phyloP scores from a whole-genome alignment of 2,888 invertebrate species.

The Ophion slaviceki region DNA sequence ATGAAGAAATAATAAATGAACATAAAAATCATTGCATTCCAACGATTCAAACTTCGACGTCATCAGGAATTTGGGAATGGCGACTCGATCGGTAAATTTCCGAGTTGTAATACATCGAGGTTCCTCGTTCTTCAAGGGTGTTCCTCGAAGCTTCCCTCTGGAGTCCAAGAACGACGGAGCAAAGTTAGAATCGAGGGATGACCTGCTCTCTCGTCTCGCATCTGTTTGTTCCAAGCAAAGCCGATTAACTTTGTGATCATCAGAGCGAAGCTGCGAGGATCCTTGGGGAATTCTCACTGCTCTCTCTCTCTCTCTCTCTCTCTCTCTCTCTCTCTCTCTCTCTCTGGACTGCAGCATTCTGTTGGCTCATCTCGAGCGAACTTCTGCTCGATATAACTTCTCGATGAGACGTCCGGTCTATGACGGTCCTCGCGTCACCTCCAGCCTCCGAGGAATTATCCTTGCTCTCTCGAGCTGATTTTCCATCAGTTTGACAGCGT shows the following conservation, averaged over 20 bases:
- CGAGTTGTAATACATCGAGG: constrained; percentile 1
- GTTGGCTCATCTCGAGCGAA: constrained; percentile 14
- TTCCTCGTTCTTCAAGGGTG: neutral
- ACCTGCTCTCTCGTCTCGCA: constrained; percentile 5
- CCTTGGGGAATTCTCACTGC: constrained; percentile 37
- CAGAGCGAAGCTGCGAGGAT: constrained; percentile 39
- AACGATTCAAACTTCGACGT: too few relatives aligned
- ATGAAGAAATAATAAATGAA: too few relatives aligned
- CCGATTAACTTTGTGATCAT: constrained; percentile 54
- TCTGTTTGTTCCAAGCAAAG: constrained; percentile 60
- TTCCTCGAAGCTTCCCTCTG: neutral
- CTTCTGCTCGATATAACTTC: constrained; percentile 25
- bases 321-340: neutral
- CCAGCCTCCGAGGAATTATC: neutral
- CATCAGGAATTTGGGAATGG: constrained; percentile 51
- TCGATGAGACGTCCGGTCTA: constrained; percentile 1
- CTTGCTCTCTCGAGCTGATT: neutral
- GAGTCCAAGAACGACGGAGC: neutral
- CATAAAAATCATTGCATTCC: too few relatives aligned
- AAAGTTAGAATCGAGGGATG: neutral
- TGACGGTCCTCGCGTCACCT: neutral
- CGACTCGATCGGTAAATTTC: constrained; percentile 47
- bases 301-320: constrained; percentile 23
- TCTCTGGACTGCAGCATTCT: constrained; percentile 57
- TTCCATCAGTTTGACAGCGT: neutral